These are phyloP conservation scores for Varecia variegata DNA, from an alignment of 2,797 vertebrate genomes.

Conservation along the genomic window DNA sequence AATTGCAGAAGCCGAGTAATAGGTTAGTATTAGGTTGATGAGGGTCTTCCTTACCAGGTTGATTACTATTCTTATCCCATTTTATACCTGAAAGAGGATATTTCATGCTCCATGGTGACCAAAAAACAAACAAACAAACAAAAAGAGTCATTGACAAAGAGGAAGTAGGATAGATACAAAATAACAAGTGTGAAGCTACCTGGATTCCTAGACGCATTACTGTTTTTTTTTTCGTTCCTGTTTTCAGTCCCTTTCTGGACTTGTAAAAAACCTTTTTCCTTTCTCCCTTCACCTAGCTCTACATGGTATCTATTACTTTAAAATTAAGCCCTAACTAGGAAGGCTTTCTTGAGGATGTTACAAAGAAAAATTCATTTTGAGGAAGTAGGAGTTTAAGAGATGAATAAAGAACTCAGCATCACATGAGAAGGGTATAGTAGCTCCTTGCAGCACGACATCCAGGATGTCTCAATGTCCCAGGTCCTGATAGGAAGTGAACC, in stretches of 20 bases:
- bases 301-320: neutral
- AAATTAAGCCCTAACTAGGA: neutral
- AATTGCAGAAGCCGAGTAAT: too few species aligned
- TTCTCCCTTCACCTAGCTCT: neutral
- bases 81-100: neutral
- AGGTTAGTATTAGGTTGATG: too few species aligned
- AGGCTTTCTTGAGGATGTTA: neutral
- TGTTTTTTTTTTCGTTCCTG: neutral
- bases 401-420: neutral
- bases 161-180: neutral
- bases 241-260: neutral
- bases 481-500: neutral
- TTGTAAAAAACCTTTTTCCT: neutral
- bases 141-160: neutral
- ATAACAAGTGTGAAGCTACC: neutral
- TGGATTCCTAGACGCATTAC: neutral
- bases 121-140: neutral
- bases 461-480: neutral
- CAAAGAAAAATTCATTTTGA: constrained; percentile 23
- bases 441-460: neutral
- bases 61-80: neutral
- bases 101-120: neutral
- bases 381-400: neutral
- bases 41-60: neutral
- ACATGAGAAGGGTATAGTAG: neutral